Evolutionary conservation across 1,140 invertebrate genomes (phyloP).

Genomic region (Pseudomyrmex pallidus): DNA sequence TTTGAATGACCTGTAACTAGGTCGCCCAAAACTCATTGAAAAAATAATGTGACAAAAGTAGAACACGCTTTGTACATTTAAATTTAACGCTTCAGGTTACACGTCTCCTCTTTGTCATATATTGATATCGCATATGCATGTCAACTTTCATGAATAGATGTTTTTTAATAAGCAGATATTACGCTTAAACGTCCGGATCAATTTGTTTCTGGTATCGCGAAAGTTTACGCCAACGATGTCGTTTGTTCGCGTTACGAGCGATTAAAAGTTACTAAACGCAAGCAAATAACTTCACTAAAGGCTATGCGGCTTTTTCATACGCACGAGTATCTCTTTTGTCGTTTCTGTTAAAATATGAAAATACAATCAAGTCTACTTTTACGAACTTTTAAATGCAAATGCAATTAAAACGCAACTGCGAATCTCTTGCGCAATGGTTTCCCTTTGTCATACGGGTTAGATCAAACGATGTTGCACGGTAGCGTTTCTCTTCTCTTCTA

Average conservation of each 20-base stretch:
- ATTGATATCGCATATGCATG: neutral
- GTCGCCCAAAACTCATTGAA: neutral
- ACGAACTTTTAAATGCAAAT: too few relatives aligned
- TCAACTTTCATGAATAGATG: neutral
- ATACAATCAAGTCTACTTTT: neutral
- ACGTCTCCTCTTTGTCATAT: neutral
- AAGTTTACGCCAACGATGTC: constrained; percentile 23
- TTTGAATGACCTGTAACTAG: too few relatives aligned
- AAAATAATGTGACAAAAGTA: neutral
- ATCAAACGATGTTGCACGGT: neutral
- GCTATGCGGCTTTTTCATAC: too few relatives aligned
- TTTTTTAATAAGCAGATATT: constrained; percentile 5
- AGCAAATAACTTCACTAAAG: constrained; percentile 8
- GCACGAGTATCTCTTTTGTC: neutral
- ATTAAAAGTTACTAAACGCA: constrained; percentile 42
- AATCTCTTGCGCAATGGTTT: too few relatives aligned
- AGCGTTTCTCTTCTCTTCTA: neutral
- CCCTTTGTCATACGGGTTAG: neutral
- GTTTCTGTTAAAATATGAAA: constrained; percentile 9
- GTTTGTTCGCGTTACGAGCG: constrained; percentile 6
- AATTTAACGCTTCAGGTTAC: neutral
- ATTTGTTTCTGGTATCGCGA: constrained; percentile 1
- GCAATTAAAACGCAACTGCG: too few relatives aligned
- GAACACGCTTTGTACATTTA: neutral
- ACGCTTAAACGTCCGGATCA: neutral